These are phyloP conservation scores for Hormiphora californensis DNA, from an alignment of 37 sponge, comb jelly and placozoan species.

Conservation along the genomic window DNA sequence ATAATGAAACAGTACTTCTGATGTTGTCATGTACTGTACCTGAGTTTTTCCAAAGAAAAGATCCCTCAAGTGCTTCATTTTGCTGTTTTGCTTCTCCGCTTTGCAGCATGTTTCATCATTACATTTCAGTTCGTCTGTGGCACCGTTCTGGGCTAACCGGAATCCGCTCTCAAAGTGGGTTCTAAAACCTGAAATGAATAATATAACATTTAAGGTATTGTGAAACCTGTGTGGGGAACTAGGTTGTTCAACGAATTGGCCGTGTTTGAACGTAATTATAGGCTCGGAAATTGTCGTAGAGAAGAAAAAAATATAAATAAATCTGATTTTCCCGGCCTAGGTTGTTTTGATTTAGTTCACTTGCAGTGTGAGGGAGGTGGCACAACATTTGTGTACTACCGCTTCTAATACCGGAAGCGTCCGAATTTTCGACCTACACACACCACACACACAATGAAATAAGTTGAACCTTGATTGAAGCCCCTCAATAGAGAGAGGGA, in stretches of 20 bases:
- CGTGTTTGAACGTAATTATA: neutral
- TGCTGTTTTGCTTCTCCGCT: conserved; percentile 5
- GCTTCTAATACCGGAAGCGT: too few relatives aligned
- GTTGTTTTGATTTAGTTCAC: too few relatives aligned
- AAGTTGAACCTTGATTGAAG: too few relatives aligned
- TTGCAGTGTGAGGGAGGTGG: too few relatives aligned
- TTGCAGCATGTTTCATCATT: conserved; percentile 24
- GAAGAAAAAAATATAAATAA: neutral
- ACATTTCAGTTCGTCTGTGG: conserved; percentile 2
- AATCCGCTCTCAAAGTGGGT: conserved; percentile 15
- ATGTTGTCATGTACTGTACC: too few relatives aligned
- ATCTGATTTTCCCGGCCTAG: too few relatives aligned
- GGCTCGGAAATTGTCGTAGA: neutral
- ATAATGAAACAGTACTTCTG: too few relatives aligned
- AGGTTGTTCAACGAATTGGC: neutral
- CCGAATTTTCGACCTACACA: too few relatives aligned
- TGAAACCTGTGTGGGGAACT: neutral
- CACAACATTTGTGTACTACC: too few relatives aligned
- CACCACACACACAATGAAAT: too few relatives aligned
- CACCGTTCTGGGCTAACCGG: conserved; percentile 9
- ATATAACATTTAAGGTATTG: neutral
- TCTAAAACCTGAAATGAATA: neutral
- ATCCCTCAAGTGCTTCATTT: conserved; percentile 12
- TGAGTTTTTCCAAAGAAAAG: conserved; percentile 45
- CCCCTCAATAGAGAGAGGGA: too few relatives aligned